A percentile compares a stretch with the other conserved stretches of the same genome.
These are phyloP conservation scores for Notechis scutatus DNA, from an alignment of 2,113 vertebrate species.

Conservation along the genomic window DNA sequence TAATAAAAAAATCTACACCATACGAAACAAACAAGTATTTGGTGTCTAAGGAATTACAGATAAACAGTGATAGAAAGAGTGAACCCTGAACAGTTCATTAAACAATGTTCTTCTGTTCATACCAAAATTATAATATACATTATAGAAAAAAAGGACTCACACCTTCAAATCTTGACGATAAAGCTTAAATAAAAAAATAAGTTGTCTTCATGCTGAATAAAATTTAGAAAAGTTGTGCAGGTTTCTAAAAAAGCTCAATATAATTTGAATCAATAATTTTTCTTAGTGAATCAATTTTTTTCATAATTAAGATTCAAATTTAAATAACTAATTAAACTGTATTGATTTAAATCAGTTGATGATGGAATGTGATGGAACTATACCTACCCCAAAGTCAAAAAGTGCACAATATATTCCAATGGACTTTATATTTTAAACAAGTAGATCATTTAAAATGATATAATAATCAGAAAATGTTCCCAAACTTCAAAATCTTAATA, in stretches of 20 bases:
- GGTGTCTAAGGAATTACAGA: neutral
- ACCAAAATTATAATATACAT: slow-evolving; percentile 1
- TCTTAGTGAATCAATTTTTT: neutral
- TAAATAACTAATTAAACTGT: neutral
- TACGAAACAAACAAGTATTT: neutral
- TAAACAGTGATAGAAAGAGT: neutral
- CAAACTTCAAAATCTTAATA: neutral
- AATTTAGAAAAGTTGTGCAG: neutral
- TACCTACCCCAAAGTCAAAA: neutral
- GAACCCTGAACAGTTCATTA: neutral
- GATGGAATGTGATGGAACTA: neutral
- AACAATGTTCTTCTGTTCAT: neutral
- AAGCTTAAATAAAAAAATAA: neutral
- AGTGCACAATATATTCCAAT: neutral
- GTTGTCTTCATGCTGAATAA: neutral
- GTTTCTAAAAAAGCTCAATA: neutral
- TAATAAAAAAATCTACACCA: neutral
- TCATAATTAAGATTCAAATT: neutral
- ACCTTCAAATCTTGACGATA: slow-evolving; percentile 4
- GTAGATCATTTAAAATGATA: neutral
- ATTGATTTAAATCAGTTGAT: neutral
- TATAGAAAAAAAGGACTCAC: neutral
- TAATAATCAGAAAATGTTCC: neutral
- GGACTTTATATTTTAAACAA: neutral
- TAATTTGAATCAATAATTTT: neutral